A percentile compares a stretch with the other conserved stretches of the same genome.
Evolutionary conservation across 2,888 invertebrate species (phyloP).

Genomic region (Hypselothyrea guttata): DNA sequence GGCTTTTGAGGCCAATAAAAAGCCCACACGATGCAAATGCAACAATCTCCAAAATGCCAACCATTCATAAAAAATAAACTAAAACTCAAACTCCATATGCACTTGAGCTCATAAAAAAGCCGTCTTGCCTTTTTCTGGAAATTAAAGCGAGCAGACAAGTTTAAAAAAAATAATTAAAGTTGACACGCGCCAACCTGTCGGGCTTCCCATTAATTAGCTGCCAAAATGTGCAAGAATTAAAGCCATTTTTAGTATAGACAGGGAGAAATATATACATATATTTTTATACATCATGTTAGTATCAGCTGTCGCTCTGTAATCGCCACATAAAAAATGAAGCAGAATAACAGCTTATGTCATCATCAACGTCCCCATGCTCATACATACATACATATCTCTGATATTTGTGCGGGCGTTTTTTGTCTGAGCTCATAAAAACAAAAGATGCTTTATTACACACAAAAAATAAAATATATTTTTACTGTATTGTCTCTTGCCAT

Average conservation of each 20-base stretch:
- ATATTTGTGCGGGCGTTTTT: constrained; percentile 48
- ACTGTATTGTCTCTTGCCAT: constrained; percentile 33
- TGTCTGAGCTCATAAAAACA: constrained; percentile 40
- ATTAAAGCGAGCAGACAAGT: not conserved
- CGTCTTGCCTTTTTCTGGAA: constrained; percentile 21
- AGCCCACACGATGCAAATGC: constrained; percentile 31
- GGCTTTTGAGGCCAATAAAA: constrained; percentile 53
- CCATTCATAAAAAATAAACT: constrained; percentile 3
- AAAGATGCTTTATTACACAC: constrained; percentile 43
- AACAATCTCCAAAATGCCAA: constrained; percentile 20
- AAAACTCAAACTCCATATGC: constrained; percentile 18
- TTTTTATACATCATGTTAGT: constrained; percentile 22
- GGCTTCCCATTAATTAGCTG: constrained; percentile 57
- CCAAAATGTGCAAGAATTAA: constrained; percentile 34
- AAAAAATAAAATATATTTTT: not conserved
- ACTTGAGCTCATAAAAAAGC: constrained; percentile 10
- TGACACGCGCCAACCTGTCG: constrained; percentile 62
- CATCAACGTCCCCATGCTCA: constrained; percentile 28
- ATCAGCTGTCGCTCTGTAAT: constrained; percentile 35
- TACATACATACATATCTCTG: not conserved
- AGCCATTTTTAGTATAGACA: constrained; percentile 4
- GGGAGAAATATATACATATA: constrained; percentile 3
- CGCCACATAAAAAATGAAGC: constrained; percentile 14
- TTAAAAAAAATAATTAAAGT: constrained; percentile 13
- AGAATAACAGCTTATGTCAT: constrained; percentile 58